Percentiles rank a stretch among this genome's conserved stretches.
Evolutionary conservation across 2,888 invertebrate species (phyloP).

Genomic region (Bugulina stolonifera): DNA sequence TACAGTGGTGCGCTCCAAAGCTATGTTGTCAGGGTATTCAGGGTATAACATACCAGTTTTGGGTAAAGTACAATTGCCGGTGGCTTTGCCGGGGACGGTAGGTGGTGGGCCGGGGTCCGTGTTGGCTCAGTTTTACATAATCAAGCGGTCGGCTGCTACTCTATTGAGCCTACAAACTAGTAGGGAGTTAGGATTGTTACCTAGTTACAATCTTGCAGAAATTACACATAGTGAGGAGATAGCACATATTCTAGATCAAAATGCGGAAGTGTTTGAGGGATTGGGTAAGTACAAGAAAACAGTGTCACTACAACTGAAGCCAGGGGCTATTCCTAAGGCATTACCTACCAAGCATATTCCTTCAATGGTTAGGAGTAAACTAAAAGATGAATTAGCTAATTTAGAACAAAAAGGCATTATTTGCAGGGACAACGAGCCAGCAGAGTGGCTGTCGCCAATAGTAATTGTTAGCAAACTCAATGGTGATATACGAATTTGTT

Average conservation of each 20-base stretch:
- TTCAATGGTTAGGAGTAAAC: not conserved
- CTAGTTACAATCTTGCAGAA: not conserved
- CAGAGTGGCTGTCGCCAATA: slow-evolving; percentile 17
- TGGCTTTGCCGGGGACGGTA: too few species aligned
- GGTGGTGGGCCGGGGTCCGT: too few species aligned
- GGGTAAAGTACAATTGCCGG: too few species aligned
- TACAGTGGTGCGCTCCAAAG: too few species aligned
- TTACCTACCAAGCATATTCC: slow-evolving; percentile 1
- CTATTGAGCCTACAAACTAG: slow-evolving; percentile 11
- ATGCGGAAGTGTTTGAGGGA: slow-evolving; percentile 17
- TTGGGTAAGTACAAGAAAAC: not conserved
- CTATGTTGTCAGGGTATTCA: too few species aligned
- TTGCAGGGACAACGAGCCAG: slow-evolving; percentile 21
- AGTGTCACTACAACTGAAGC: not conserved
- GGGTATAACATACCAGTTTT: too few species aligned
- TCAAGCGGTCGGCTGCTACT: not conserved
- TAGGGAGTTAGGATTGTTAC: slow-evolving; percentile 12
- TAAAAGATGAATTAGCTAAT: not conserved
- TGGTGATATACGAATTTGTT: slow-evolving; percentile 1
- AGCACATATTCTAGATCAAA: not conserved
- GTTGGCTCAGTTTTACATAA: not conserved
- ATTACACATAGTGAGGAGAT: not conserved
- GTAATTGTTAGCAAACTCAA: slow-evolving; percentile 11
- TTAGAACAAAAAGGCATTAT: slow-evolving; percentile 3
- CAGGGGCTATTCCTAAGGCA: not conserved